Evolutionary conservation across 2,797 vertebrate species (phyloP).

Genomic region (Liparis tanakae): DNA sequence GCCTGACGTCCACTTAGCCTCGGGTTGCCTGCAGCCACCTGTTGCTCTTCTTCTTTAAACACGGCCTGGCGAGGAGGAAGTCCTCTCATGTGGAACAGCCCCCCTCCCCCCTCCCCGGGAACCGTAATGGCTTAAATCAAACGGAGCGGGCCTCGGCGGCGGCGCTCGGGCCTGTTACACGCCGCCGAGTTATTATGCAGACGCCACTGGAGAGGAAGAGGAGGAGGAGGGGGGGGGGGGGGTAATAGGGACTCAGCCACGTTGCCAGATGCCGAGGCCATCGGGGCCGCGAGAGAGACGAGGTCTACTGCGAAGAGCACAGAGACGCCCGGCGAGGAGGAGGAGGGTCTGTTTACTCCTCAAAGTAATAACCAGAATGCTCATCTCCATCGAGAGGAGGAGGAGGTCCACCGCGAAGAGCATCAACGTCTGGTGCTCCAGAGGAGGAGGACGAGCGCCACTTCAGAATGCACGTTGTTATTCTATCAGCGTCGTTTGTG

Average conservation of each 20-base stretch:
- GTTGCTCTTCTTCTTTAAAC: conserved; percentile 81
- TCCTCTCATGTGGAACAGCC: conserved; percentile 81
- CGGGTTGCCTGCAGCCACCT: conserved; percentile 80
- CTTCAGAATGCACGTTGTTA: too few relatives aligned
- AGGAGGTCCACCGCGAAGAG: too few relatives aligned
- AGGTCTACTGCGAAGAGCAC: conserved; percentile 63
- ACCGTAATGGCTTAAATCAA: conserved; percentile 77
- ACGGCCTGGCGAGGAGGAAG: conserved; percentile 77
- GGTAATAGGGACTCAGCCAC: conserved; percentile 53
- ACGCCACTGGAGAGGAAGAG: conserved; percentile 36
- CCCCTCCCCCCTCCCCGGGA: conserved; percentile 54
- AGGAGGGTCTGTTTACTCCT: conserved; percentile 1
- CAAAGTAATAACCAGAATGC: conserved; percentile 3
- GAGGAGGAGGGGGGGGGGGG: conserved; percentile 13
- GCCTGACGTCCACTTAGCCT: conserved; percentile 81
- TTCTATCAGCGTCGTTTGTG: too few relatives aligned
- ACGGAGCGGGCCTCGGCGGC: conserved; percentile 59
- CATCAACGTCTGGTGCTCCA: too few relatives aligned
- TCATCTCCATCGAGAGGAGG: conserved; percentile 4
- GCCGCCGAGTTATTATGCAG: conserved; percentile 48
- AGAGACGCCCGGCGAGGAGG: conserved; percentile 55
- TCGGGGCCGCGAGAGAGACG: conserved; percentile 55
- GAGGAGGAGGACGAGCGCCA: too few relatives aligned
- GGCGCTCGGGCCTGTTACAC: conserved; percentile 63
- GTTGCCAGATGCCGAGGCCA: conserved; percentile 75